phyloP scores from a whole-genome alignment of 1,140 invertebrate genomes.

The Apis mellifera region DNA sequence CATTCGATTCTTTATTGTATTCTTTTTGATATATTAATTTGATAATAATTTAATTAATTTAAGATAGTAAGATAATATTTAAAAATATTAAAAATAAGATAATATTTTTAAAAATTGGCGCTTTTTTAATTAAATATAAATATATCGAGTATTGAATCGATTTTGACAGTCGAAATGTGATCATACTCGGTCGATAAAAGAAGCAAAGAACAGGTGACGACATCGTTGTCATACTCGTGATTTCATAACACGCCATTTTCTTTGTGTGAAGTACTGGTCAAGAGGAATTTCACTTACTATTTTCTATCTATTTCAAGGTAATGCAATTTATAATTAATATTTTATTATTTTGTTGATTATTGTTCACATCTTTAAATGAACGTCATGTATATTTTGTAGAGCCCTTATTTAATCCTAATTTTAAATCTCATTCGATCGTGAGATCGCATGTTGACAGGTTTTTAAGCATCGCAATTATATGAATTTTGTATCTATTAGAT shows the following conservation, averaged over 20 bases:
- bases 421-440: slow-evolving; percentile 24
- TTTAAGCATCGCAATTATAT: slow-evolving; percentile 56
- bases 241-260: slow-evolving; percentile 80
- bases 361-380: not conserved
- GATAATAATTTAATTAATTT: not conserved
- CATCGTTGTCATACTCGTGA: slow-evolving; percentile 79
- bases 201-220: slow-evolving; percentile 75
- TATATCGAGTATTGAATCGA: slow-evolving; percentile 29
- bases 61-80: no score
- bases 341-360: slow-evolving; percentile 6
- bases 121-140: not conserved
- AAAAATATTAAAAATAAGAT: not conserved
- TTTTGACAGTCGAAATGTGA: slow-evolving; percentile 56
- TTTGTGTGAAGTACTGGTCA: slow-evolving; percentile 76
- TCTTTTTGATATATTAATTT: no score
- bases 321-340: slow-evolving; percentile 50
- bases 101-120: slow-evolving; percentile 7
- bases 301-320: slow-evolving; percentile 69
- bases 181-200: slow-evolving; percentile 66
- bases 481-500: slow-evolving; percentile 26
- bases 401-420: not conserved
- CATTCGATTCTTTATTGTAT: no score
- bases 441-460: slow-evolving; percentile 68
- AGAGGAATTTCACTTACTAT: slow-evolving; percentile 67
- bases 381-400: slow-evolving; percentile 20